These are phyloP conservation scores for Noctua comes DNA, from an alignment of 2,888 invertebrate genomes.

Conservation along the genomic window DNA sequence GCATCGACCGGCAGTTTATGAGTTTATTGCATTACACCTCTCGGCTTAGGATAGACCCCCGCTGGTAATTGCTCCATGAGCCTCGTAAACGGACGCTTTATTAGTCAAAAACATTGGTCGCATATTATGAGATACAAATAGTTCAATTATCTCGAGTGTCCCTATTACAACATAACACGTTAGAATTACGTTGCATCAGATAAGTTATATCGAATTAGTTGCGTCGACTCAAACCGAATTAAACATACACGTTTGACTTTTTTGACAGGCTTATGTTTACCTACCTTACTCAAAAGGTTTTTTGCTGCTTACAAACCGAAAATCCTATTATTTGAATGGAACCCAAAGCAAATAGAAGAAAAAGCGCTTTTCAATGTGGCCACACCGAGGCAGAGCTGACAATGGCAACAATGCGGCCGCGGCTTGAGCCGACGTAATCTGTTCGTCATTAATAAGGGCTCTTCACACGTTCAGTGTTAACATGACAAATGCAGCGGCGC, in stretches of 20 bases:
- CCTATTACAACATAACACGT: constrained; percentile 45
- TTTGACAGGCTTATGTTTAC: constrained; percentile 61
- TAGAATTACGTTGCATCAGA: constrained; percentile 29
- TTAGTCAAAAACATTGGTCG: constrained; percentile 76
- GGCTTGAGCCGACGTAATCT: constrained; percentile 83
- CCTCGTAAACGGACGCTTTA: constrained; percentile 80
- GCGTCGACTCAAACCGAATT: constrained; percentile 43
- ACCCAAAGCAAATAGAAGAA: constrained; percentile 78
- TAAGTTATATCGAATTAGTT: constrained; percentile 46
- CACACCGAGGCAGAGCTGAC: constrained; percentile 72
- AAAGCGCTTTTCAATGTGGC: constrained; percentile 76
- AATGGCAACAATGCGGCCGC: constrained; percentile 79
- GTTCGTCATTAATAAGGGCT: constrained; percentile 87
- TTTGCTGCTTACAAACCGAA: constrained; percentile 69
- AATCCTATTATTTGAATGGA: constrained; percentile 79
- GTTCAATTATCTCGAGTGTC: constrained; percentile 60
- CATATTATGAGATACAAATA: constrained; percentile 79
- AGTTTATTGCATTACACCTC: constrained; percentile 88
- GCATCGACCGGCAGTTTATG: constrained; percentile 83
- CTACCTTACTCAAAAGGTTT: constrained; percentile 65
- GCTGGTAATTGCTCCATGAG: constrained; percentile 87
- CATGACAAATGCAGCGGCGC: constrained; percentile 87
- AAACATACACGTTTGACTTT: constrained; percentile 56
- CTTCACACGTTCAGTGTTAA: constrained; percentile 89
- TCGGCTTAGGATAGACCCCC: constrained; percentile 80